Percentiles rank a stretch among this genome's conserved stretches.
These are phyloP conservation scores for Pycnomerus fuliginosus DNA, from an alignment of 2,888 invertebrate genomes.

Conservation along the genomic window DNA sequence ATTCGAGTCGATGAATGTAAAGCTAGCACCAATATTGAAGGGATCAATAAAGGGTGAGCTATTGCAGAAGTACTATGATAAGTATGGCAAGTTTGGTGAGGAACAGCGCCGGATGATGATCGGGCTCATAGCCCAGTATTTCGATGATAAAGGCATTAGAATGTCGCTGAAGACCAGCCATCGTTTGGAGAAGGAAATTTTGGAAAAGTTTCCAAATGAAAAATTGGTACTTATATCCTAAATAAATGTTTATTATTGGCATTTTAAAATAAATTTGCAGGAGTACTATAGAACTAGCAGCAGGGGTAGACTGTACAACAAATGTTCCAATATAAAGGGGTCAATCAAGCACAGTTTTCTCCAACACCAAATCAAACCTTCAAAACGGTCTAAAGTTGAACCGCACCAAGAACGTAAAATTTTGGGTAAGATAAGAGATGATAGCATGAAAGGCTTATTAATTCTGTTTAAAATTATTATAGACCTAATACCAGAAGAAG, in stretches of 20 bases:
- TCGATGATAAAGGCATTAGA: neutral
- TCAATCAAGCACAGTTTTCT: too few relatives aligned
- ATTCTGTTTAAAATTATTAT: too few relatives aligned
- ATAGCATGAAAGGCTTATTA: too few relatives aligned
- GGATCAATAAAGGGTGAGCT: neutral
- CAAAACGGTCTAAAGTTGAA: too few relatives aligned
- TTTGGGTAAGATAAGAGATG: too few relatives aligned
- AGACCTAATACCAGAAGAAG: constrained; percentile 21
- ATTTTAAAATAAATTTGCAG: constrained; percentile 14
- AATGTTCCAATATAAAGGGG: constrained; percentile 25
- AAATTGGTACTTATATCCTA: constrained; percentile 28
- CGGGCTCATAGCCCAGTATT: neutral
- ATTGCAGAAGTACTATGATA: neutral
- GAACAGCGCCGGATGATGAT: neutral
- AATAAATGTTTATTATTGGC: too few relatives aligned
- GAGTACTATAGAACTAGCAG: constrained; percentile 28
- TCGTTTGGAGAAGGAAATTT: constrained; percentile 29
- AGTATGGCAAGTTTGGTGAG: neutral
- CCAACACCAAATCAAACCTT: too few relatives aligned
- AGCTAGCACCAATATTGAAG: too few relatives aligned
- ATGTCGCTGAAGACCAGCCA: constrained; percentile 22
- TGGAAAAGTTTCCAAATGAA: constrained; percentile 28
- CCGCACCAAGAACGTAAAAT: too few relatives aligned
- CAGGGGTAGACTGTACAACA: constrained; percentile 27
- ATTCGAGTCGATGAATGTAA: too few relatives aligned